Evolutionary conservation across 2,113 vertebrate species (phyloP), one percentile per base, ranked within the genome.

Genomic region (Canis aureus): DNA sequence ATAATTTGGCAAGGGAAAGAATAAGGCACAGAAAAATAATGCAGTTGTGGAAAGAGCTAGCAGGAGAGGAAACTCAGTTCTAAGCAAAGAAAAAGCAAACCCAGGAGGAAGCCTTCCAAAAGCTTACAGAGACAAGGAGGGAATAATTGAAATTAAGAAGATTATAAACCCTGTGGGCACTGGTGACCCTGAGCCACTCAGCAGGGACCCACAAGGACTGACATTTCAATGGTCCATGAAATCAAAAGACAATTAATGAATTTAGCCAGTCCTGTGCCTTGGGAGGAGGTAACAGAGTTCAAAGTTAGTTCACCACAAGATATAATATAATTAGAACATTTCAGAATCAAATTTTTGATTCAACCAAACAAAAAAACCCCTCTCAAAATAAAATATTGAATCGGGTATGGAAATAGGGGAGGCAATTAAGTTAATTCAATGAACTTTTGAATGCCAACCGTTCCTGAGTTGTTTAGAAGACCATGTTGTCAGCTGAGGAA

Each of bases 111-210:
- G 78, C 27, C 27, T 87, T 25, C 22, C 4, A 43, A 53, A 60
- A 32, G 38, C 69, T 66, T 92, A 25, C 29, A 64, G 11, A 96
- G 78, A 71, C 19, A 57, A 89, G 49, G 43, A 95, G 69, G 38
- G 35, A 73, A 62, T 96, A 89, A 97, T 91, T 96, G 84, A 91
- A 97, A 97, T 91, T 78, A 91, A 90, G 74, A 96, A 90, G 95
- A 97, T 97, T 96, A 91, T 79, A 82, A 83, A 38, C 82, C 59
- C 53, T 59, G 23, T 57, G 91, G 81, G 82, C 78, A 13, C 55
- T n/a, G 51, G 17, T 59, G 89, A 95, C 84, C 60, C 74, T 23
- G 67, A 95, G 96, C 35, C 38, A 91, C 62, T 91, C 85, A 62
- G 84, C 16, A 78, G 88, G 91, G 62, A 64, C 8, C 22, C 84